phyloP scores from a whole-genome alignment of 2,888 invertebrate genomes.

The Lycaena phlaeas region DNA sequence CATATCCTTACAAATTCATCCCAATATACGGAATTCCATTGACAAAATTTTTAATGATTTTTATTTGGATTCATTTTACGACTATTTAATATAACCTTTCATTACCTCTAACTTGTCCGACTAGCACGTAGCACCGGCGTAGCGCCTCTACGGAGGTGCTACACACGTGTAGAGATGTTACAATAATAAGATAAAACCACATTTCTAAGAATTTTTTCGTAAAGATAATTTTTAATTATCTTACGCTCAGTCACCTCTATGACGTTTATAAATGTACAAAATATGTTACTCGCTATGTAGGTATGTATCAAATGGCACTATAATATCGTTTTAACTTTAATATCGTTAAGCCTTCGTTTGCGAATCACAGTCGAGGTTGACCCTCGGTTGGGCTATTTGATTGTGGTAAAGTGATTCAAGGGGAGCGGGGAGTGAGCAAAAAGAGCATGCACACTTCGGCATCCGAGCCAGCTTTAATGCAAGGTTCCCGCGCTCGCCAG shows the following conservation, averaged over 20 bases:
- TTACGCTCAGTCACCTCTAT: no score
- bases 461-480: constrained; percentile 38
- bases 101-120: neutral
- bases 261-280: no score
- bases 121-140: constrained; percentile 42
- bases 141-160: constrained; percentile 48
- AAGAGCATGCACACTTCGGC: constrained; percentile 38
- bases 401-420: constrained; percentile 14
- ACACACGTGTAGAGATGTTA: constrained; percentile 37
- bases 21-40: no score
- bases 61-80: no score
- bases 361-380: neutral
- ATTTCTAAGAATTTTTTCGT: no score
- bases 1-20: no score
- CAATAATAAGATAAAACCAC: neutral
- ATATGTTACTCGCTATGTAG: no score
- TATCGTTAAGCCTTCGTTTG: no score
- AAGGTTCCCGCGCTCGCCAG: constrained; percentile 34
- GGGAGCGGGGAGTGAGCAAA: constrained; percentile 31
- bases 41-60: no score
- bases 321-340: no score
- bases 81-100: neutral
- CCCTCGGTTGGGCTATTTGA: constrained; percentile 12
- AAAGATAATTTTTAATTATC: no score
- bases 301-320: constrained; percentile 1